phyloP scores from a whole-genome alignment of 1,140 invertebrate genomes.

The Euglossa dilemma region DNA sequence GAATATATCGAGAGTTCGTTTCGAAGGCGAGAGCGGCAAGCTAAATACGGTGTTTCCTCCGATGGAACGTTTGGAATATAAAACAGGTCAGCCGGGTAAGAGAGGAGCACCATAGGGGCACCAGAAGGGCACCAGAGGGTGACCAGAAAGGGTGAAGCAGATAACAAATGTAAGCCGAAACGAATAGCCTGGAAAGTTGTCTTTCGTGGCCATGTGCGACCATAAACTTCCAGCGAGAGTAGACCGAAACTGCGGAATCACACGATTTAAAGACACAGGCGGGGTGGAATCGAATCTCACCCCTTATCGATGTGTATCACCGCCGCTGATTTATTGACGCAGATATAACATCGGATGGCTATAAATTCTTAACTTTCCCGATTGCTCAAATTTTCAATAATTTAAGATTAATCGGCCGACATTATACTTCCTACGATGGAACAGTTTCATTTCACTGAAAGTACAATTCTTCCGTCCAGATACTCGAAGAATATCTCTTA shows the following conservation, averaged over 20 bases:
- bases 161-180: slow-evolving; percentile 22
- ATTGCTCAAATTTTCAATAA: no score
- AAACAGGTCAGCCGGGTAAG: slow-evolving; percentile 7
- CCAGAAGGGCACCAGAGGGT: no score
- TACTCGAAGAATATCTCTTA: no score
- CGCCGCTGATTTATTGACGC: not conserved
- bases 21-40: not conserved
- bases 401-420: no score
- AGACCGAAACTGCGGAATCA: not conserved
- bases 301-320: not conserved
- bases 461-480: no score
- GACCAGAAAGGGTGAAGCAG: not conserved
- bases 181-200: not conserved
- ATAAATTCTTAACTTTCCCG: not conserved
- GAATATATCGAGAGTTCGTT: not conserved
- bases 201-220: not conserved
- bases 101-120: no score
- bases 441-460: no score
- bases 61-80: slow-evolving; percentile 10
- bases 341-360: no score
- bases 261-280: not conserved
- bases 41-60: slow-evolving; percentile 9
- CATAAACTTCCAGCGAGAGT: not conserved
- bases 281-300: not conserved
- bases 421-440: no score